Evolutionary conservation across 2,113 vertebrate genomes (phyloP).

Genomic region (Colinus virginianus): DNA sequence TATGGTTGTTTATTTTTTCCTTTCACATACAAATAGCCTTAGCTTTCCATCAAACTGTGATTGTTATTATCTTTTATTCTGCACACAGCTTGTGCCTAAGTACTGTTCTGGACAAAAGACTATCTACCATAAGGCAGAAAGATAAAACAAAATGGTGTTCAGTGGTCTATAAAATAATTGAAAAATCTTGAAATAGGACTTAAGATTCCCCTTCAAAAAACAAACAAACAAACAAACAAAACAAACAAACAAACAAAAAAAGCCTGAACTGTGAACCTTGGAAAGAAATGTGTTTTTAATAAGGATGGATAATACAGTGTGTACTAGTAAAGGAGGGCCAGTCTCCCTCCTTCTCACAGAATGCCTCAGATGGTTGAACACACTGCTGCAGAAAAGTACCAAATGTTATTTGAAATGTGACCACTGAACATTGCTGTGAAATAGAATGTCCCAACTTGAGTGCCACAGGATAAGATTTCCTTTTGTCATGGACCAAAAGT

Average conservation of each 20-base stretch:
- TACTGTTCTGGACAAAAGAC: slow-evolving; percentile 15
- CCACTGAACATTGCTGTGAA: not conserved
- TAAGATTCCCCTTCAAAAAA: not conserved
- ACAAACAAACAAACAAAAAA: not conserved
- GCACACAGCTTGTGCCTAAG: not conserved
- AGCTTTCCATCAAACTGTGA: not conserved
- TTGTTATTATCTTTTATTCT: not conserved
- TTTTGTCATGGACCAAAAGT: not conserved
- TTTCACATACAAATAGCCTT: not conserved
- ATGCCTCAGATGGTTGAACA: not conserved
- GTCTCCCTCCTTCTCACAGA: not conserved
- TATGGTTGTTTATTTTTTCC: not conserved
- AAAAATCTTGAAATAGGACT: not conserved
- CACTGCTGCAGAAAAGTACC: not conserved
- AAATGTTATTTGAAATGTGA: not conserved
- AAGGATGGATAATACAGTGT: not conserved
- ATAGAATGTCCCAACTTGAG: not conserved
- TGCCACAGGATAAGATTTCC: not conserved
- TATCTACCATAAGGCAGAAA: not conserved
- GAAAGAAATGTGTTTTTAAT: not conserved
- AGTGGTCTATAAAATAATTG: not conserved
- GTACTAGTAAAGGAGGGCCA: not conserved
- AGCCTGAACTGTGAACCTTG: not conserved
- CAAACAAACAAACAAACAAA: no score
- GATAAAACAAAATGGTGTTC: slow-evolving; percentile 1